phyloP scores from a whole-genome alignment of 1,140 invertebrate genomes.

The Saccostrea cuccullata region DNA sequence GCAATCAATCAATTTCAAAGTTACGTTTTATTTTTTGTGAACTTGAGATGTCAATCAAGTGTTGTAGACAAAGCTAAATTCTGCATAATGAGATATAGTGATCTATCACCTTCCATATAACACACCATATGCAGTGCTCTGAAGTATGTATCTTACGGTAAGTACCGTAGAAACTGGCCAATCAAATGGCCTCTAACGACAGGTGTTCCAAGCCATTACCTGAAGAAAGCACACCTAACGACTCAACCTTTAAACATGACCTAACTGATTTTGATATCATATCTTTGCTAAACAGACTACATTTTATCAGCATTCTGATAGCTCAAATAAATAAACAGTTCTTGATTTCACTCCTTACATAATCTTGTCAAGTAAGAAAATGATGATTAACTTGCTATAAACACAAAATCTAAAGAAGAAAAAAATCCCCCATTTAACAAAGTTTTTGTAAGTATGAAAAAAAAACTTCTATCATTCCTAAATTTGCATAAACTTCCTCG shows the following conservation, averaged over 20 bases:
- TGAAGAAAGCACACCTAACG: conserved; percentile 35
- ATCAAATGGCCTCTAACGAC: conserved; percentile 9
- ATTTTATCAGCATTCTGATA: conserved; percentile 36
- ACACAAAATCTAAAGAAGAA: background rate
- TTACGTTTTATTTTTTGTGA: background rate
- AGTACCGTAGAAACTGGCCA: background rate
- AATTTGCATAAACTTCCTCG: background rate
- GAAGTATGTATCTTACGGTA: background rate
- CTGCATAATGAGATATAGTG: conserved; percentile 24
- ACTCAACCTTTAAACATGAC: conserved; percentile 33
- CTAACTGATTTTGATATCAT: conserved; percentile 34
- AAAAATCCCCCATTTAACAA: background rate
- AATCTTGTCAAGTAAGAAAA: conserved; percentile 13
- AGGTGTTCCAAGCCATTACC: conserved; percentile 3
- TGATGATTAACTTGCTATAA: background rate
- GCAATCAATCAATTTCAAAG: conserved; percentile 1
- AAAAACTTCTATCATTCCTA: background rate
- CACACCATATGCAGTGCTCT: background rate
- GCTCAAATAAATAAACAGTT: conserved; percentile 20
- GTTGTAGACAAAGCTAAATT: background rate
- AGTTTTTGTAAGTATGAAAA: background rate
- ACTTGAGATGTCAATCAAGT: conserved; percentile 19
- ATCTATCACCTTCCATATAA: background rate
- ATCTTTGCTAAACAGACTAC: conserved; percentile 25
- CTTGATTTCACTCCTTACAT: conserved; percentile 37